Evolutionary conservation across 2,888 invertebrate genomes (phyloP), one percentile per base, ranked within the genome.

Genomic region (Chloroclysta siterata): DNA sequence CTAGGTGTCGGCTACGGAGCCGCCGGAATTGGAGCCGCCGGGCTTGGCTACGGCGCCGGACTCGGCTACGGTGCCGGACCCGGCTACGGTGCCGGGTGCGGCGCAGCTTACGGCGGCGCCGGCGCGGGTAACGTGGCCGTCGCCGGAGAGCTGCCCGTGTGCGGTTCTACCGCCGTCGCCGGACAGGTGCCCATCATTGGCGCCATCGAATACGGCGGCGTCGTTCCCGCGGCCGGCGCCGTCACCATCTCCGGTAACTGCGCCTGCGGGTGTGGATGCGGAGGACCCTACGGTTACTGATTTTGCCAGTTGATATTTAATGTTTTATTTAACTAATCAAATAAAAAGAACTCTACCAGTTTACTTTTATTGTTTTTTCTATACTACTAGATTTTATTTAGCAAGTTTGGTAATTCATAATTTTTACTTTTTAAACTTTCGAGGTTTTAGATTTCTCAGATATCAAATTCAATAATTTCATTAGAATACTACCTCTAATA

Each of bases 111-210:
- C 51, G 55, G 60, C 46, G 57, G 53, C 13, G 39, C 17, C 5
- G 65, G 60, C 28, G 14, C 29, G 51, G 65, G 81, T 48, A 80
- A 73, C 54, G 65, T 79, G 17, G 73, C 70, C 5, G 77, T 79
- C 28, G 73, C 69, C 10, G 80, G 80, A 2, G 74, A 76, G 63
- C 64, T 80, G 48, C 75, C 74, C 53, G 80, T 78, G 17, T 70
- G 70, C n/a, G 83, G 81, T 51, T 70, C 73, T 50, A 77, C 79
- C 33, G 68, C 72, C 60, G 75, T 81, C 46, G 71, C 72, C 7
- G 60, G 78, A 28, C 73, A 73, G 69, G 72, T 79, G 29, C 76
- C 79, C 62, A 75, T 79, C 66, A 72, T 76, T 63, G 78, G 79
- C 0, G 70, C 69, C 39, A 78, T 79, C 17, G 67, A 64, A 51